Base-by-base conservation (phyloP, 2,888 invertebrate species). In the Melanargia galathea region DNA sequence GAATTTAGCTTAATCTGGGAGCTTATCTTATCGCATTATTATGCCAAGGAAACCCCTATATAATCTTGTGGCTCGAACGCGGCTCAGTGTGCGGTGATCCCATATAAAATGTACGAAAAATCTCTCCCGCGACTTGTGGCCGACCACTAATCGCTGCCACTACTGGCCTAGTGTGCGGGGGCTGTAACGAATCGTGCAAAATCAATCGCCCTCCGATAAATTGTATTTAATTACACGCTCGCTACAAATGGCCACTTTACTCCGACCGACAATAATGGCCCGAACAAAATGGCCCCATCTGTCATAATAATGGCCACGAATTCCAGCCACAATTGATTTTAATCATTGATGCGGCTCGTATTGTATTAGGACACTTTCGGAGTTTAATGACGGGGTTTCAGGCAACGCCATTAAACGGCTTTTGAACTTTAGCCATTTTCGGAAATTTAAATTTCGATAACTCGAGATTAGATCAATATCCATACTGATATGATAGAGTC, bases 231-330 rank as follows among this genome's bases (percentile, higher is more conserved):
- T 57, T 57, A 45, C 57, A 20, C 26, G 56, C 18, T 45, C 30
- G 20, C 30, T 45, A 57, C 45, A 57, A 57, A 57, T 57, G 30
- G 33, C 45, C 57, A 57, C 57, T 57, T 57, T 45, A 46, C 57
- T 33, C 43, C 57, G 20, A n/a, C 33, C 57, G 26, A 30, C 57
- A 45, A 57, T 57, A 57, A 57, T 57, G 46, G 46, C 20, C 11
- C 13, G 16, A 46, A 20, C 45, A 11, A 45, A 57, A 57, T 57
- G 57, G 30, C 45, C 45, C n/a, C 20, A 57, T 57, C 45, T 45
- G 45, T 57, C 45, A 57, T 57, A 57, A 57, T 57, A 45, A 57
- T 57, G 45, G 26, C 57, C 26, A 18, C 18, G 45, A 45, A 57
- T 57, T 57, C 57, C 18, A 30, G 13, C 45, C 45, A 4, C 45